Percentiles rank a stretch among this genome's conserved stretches.
Evolutionary conservation across 2,113 vertebrate species (phyloP).

Genomic region (Alces alces): DNA sequence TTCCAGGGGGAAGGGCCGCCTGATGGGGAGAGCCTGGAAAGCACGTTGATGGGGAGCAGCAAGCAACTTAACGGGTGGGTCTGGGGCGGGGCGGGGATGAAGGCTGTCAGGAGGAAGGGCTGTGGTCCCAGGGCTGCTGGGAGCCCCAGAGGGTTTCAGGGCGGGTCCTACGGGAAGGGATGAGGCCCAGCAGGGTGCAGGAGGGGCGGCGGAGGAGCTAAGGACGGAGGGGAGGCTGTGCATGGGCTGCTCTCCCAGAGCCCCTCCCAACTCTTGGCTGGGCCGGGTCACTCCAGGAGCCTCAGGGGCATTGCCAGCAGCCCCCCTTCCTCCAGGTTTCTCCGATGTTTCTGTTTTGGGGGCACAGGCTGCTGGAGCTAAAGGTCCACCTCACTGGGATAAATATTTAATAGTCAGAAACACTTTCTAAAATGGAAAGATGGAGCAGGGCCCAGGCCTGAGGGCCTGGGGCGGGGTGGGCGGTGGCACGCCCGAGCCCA

Average conservation of each 20-base stretch:
- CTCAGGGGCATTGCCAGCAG: neutral
- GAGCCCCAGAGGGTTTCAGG: neutral
- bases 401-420: conserved; percentile 52
- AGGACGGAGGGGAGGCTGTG: neutral
- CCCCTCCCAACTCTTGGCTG: rapidly evolving
- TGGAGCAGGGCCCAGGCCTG: conserved; percentile 25
- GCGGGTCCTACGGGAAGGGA: neutral
- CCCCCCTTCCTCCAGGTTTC: neutral
- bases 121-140: neutral
- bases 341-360: conserved; percentile 12
- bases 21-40: neutral
- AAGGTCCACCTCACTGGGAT: neutral
- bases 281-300: rapidly evolving
- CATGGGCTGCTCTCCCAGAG: neutral
- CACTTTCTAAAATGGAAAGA: conserved; percentile 40
- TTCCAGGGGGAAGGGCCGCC: neutral
- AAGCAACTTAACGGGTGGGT: neutral
- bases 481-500: rapidly evolving
- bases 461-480: neutral
- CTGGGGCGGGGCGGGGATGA: neutral
- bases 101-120: neutral
- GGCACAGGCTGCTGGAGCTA: neutral
- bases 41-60: neutral
- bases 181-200: neutral
- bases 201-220: neutral